Percentiles rank a stretch among this genome's conserved stretches.
Evolutionary conservation across 1,140 invertebrate genomes (phyloP).

Genomic region (Acromyrmex charruanus): DNA sequence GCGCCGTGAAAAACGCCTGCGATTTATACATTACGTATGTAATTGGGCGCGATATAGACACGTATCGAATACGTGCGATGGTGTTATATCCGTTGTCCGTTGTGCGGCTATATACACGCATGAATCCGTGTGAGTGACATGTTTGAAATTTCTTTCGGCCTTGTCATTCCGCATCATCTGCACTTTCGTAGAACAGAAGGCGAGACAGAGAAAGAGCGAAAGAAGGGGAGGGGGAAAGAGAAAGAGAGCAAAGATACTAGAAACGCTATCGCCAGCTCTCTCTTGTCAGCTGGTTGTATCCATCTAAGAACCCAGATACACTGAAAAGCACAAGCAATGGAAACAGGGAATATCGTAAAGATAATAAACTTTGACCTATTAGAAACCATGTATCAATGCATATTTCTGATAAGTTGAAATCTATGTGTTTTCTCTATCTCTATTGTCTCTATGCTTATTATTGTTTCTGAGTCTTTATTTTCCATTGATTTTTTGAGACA

Average conservation of each 20-base stretch:
- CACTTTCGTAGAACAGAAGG: constrained; percentile 18
- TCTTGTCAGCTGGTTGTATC: constrained; percentile 9
- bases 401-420: too few relatives aligned
- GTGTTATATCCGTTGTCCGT: neutral
- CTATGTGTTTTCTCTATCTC: too few relatives aligned
- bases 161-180: constrained; percentile 50
- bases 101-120: neutral
- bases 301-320: too few relatives aligned
- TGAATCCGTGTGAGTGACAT: neutral
- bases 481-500: neutral
- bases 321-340: too few relatives aligned
- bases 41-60: neutral
- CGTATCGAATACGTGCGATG: neutral
- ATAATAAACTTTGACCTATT: too few relatives aligned
- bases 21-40: constrained; percentile 55
- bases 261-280: neutral
- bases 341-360: too few relatives aligned
- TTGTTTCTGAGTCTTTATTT: neutral
- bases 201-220: neutral
- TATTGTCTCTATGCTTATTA: too few relatives aligned
- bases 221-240: neutral
- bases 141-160: constrained; percentile 36
- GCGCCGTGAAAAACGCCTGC: constrained; percentile 10
- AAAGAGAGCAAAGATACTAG: neutral
- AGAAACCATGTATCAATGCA: too few relatives aligned